A percentile compares a stretch with the other conserved stretches of the same genome.
Conservation (phyloP, 1,140 invertebrate species). For the Hyphantria cunea region DNA sequence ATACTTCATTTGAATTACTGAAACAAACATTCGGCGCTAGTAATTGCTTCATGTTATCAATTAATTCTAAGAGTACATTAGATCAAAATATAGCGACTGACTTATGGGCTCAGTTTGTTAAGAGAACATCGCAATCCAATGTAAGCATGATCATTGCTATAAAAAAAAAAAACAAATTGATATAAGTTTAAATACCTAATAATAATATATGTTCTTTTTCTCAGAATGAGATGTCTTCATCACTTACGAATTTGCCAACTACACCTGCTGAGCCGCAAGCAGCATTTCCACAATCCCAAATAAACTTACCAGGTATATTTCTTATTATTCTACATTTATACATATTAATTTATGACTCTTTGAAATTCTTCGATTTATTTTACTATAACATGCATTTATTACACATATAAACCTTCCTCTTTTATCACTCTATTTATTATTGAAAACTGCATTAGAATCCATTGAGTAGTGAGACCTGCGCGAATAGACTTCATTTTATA, state of each 20-base stretch:
- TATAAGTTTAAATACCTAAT: neutral
- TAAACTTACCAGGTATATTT: slow-evolving; percentile 35
- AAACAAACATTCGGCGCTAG: slow-evolving; percentile 92
- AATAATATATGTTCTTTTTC: slow-evolving; percentile 29
- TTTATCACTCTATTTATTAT: no score
- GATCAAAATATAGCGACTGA: slow-evolving; percentile 86
- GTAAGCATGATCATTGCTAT: slow-evolving; percentile 48
- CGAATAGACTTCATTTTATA: no score
- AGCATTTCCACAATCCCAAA: slow-evolving; percentile 31
- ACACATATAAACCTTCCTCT: no score
- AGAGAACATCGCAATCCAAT: slow-evolving; percentile 81
- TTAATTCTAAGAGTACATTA: slow-evolving; percentile 88
- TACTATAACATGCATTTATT: no score
- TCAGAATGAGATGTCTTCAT: slow-evolving; percentile 56
- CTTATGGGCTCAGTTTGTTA: slow-evolving; percentile 92
- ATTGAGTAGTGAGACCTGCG: no score
- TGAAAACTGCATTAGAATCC: no score
- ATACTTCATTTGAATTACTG: slow-evolving; percentile 90
- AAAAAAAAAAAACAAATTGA: neutral
- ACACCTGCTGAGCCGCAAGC: slow-evolving; percentile 48
- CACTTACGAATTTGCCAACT: slow-evolving; percentile 41
- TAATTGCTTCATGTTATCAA: slow-evolving; percentile 93
- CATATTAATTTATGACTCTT: no score
- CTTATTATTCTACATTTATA: neutral
- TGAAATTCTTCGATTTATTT: no score